A percentile compares a stretch with the other conserved stretches of the same genome.
Conservation (phyloP, 2,888 invertebrate genomes). For the Aradus depressus region DNA sequence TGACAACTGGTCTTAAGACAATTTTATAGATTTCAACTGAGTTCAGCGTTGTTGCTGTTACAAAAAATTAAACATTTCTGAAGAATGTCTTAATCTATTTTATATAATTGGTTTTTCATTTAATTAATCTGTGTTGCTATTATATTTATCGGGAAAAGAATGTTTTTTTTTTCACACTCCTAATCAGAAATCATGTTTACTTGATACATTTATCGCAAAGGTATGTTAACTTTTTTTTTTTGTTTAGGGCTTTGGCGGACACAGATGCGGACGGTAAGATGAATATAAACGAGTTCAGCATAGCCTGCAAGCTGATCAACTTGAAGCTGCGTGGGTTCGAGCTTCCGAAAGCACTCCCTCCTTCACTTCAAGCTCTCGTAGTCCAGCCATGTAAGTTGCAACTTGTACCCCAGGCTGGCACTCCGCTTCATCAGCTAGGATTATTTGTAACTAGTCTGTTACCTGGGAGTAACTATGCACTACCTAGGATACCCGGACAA, state of each 20-base stretch:
- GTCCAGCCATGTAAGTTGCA: conserved; percentile 43
- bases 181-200: too few species aligned
- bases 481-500: neutral
- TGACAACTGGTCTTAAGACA: too few species aligned
- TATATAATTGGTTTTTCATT: neutral
- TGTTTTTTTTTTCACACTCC: neutral
- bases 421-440: neutral
- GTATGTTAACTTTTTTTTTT: conserved; percentile 22
- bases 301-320: conserved; percentile 93
- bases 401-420: neutral
- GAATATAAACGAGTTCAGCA: conserved; percentile 91
- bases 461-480: neutral
- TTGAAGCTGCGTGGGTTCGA: conserved; percentile 85
- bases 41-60: too few species aligned
- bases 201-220: too few species aligned
- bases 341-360: conserved; percentile 76
- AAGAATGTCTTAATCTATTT: too few species aligned
- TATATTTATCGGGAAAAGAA: neutral
- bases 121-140: neutral
- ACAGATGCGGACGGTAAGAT: conserved; percentile 94
- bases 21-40: too few species aligned
- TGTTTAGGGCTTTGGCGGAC: conserved; percentile 72
- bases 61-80: too few species aligned
- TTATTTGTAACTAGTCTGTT: neutral
- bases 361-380: conserved; percentile 52